A percentile compares a stretch with the other conserved stretches of the same genome.
Evolutionary conservation across 1,140 invertebrate genomes (phyloP).

Genomic region (Eriosoma lanigerum): DNA sequence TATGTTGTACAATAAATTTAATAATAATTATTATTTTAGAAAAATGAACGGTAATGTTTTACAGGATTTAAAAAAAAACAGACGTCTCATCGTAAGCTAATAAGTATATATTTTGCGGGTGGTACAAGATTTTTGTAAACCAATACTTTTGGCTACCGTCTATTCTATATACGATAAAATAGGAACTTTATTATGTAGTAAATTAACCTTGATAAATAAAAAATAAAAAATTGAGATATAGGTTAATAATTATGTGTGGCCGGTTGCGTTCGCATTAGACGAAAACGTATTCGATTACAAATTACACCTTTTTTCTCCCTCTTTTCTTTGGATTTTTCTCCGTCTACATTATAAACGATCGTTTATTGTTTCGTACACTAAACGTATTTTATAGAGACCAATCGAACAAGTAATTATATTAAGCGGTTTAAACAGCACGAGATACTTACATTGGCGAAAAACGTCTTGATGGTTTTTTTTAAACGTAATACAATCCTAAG

Average conservation of each 20-base stretch:
- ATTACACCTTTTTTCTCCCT: neutral
- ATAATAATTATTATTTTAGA: too few species aligned
- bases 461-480: conserved; percentile 6
- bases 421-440: conserved; percentile 26
- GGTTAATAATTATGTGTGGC: conserved; percentile 38
- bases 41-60: too few species aligned
- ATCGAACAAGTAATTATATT: conserved; percentile 13
- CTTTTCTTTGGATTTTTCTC: conserved; percentile 18
- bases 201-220: conserved; percentile 12
- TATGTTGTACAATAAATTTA: too few species aligned
- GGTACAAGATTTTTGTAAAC: conserved; percentile 18
- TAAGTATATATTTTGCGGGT: neutral
- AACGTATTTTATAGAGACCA: neutral
- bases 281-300: conserved; percentile 23
- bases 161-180: neutral
- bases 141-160: conserved; percentile 29
- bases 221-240: conserved; percentile 29
- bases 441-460: conserved; percentile 20
- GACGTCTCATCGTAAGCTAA: neutral
- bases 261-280: conserved; percentile 19
- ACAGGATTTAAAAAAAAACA: too few species aligned
- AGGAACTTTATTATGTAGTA: neutral
- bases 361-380: neutral
- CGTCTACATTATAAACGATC: conserved; percentile 1
- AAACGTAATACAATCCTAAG: conserved; percentile 25